These are phyloP conservation scores for Takifugu ocellatus DNA, from an alignment of 2,797 vertebrate genomes.

Conservation along the genomic window DNA sequence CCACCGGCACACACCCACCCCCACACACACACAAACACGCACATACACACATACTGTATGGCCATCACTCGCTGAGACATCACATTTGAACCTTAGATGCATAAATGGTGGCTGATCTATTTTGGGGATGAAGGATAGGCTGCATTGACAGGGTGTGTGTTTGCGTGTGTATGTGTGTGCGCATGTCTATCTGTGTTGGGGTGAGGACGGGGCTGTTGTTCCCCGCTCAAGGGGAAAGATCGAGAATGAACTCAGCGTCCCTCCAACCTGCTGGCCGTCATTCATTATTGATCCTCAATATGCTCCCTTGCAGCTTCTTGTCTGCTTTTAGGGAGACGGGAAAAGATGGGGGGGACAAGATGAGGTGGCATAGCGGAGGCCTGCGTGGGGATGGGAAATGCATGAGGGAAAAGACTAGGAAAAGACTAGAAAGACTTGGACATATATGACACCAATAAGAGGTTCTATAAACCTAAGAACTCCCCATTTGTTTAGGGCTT, in stretches of 20 bases:
- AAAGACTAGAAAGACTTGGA: no score
- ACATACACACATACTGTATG: not conserved
- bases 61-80: not conserved
- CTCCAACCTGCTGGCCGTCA: slow-evolving; percentile 22
- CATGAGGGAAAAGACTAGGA: no score
- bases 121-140: not conserved
- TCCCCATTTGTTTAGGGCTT: no score
- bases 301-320: slow-evolving; percentile 35
- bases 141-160: not conserved
- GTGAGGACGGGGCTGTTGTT: slow-evolving; percentile 36
- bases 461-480: no score
- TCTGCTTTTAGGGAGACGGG: not conserved
- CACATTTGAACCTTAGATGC: not conserved
- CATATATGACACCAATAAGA: no score
- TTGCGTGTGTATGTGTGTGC: slow-evolving; percentile 8
- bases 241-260: slow-evolving; percentile 31
- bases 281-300: slow-evolving; percentile 55
- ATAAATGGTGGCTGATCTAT: not conserved
- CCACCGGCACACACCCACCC: slow-evolving; percentile 1
- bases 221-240: slow-evolving; percentile 20
- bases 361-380: not conserved
- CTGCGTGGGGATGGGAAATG: no score
- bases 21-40: not conserved
- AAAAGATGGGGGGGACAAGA: not conserved
- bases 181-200: not conserved